Conservation (phyloP, 2,888 invertebrate species). For the Harmothoe impar region DNA sequence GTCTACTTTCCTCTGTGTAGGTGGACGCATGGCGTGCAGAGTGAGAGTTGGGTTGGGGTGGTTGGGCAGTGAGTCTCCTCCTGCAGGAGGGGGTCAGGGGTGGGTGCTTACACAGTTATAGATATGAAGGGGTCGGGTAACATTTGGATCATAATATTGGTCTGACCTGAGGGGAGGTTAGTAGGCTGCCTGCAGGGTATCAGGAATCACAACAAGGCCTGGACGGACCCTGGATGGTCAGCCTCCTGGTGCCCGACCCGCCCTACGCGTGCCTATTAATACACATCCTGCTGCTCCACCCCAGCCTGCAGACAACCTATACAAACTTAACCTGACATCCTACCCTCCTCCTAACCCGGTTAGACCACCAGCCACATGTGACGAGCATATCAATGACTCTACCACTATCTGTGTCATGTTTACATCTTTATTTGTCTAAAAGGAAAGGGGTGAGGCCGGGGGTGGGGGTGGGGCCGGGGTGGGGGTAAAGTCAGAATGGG, state of each 20-base stretch:
- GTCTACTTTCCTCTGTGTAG: too few relatives aligned
- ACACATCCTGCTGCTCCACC: too few relatives aligned
- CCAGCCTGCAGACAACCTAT: too few relatives aligned
- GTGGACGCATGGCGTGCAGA: too few relatives aligned
- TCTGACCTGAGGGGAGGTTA: neutral
- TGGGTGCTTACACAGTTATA: neutral
- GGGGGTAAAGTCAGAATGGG: neutral
- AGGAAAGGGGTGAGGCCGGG: too few relatives aligned
- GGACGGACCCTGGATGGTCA: neutral
- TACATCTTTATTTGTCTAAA: neutral
- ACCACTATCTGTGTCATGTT: neutral
- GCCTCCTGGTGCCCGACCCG: neutral
- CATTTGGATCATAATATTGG: neutral
- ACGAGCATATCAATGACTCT: neutral
- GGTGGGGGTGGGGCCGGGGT: neutral
- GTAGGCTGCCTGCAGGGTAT: neutral
- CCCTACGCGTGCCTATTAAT: neutral
- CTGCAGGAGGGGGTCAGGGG: neutral
- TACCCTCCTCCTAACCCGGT: slow-evolving; percentile 13
- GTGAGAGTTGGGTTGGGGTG: too few relatives aligned
- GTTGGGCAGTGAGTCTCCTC: neutral
- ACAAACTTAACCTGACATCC: neutral
- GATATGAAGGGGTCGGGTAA: neutral
- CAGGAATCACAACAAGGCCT: neutral
- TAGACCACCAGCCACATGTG: neutral